Base-by-base conservation (phyloP, 2,113 vertebrate genomes). In the Spermophilus dauricus region DNA sequence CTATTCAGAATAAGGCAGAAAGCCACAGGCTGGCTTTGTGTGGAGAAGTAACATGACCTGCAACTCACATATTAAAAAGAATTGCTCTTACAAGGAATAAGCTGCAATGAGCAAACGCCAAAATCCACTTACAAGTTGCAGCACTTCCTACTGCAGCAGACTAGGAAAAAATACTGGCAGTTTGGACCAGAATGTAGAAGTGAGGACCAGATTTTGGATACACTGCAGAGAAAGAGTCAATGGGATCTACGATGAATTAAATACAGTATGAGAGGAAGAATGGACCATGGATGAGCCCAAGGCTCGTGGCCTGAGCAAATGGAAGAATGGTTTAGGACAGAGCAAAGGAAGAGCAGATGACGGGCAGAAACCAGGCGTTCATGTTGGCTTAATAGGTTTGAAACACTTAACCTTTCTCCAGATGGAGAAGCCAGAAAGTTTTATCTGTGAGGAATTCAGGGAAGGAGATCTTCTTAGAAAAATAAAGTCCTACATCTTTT, bases 121-220 rank as follows among this genome's bases (percentile, higher is more conserved):
- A 56, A 56, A 28, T 20, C 12, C 42, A 39, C 37, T 28, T 26
- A 30, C 1, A 65, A 65, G 12, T 61, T 13, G 48, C 48, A 51
- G 48, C 48, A 51, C 48, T 51, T 51, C 10, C 48, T 24, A 69
- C 18, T 30, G n/a, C 10, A n/a, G n/a, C 4, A 22, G 65, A 8
- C 30, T 24, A 34, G 53, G 69, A 22, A 1, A 16, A 51, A 48
- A 26, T 1, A 22, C 39, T 0, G 45, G 86, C 6, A 6, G 26
- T 9, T 10, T 0, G 48, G 82, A n/a, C 17, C 37, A 51, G 51
- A 24, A 77, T 1, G 2, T 2, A 51, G 26, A 56, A 1, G 0
- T 63, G 63, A 45, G 11, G 8, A 37, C 0, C 32, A 28, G 73
- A 58, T 37, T 37, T 6, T 11, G 63, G 34, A 51, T 26, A 24